Conservation (phyloP, 2,888 invertebrate species). For the Apotomis betuletana region DNA sequence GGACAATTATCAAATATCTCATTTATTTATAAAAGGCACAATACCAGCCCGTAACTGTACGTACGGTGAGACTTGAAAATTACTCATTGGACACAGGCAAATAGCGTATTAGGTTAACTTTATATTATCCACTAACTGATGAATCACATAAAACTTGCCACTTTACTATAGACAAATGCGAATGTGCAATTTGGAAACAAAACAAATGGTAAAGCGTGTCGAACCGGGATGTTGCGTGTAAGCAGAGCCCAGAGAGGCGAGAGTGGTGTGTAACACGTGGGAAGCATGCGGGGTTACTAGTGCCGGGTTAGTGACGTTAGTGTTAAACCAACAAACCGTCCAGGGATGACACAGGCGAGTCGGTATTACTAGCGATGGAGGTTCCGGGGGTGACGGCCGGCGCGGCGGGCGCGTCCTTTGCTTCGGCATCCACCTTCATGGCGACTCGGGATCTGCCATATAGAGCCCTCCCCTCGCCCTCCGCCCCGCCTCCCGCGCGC, state of each 20-base stretch:
- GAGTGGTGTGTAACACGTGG: conserved; percentile 15
- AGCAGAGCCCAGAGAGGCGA: conserved; percentile 22
- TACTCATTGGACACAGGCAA: not conserved
- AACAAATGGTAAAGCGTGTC: conserved; percentile 29
- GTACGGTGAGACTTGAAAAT: too few relatives aligned
- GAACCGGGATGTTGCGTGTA: conserved; percentile 14
- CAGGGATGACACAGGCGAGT: conserved; percentile 75
- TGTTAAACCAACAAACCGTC: conserved; percentile 76
- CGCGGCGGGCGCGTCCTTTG: conserved; percentile 64
- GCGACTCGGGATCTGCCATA: conserved; percentile 50
- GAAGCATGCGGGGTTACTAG: conserved; percentile 31
- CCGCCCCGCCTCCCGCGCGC: conserved; percentile 56
- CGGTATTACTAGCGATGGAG: conserved; percentile 73
- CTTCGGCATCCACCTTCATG: conserved; percentile 62
- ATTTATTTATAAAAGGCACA: too few relatives aligned
- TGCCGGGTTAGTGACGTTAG: conserved; percentile 48
- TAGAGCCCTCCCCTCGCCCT: conserved; percentile 59
- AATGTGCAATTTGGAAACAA: conserved; percentile 18
- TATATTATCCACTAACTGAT: not conserved
- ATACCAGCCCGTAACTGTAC: too few relatives aligned
- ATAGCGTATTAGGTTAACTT: not conserved
- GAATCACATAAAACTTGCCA: not conserved
- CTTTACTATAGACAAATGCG: not conserved
- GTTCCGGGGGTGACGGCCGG: conserved; percentile 60
- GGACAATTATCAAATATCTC: too few relatives aligned